phyloP scores from a whole-genome alignment of 2,888 invertebrate genomes.

The Drosophila meridionalis region DNA sequence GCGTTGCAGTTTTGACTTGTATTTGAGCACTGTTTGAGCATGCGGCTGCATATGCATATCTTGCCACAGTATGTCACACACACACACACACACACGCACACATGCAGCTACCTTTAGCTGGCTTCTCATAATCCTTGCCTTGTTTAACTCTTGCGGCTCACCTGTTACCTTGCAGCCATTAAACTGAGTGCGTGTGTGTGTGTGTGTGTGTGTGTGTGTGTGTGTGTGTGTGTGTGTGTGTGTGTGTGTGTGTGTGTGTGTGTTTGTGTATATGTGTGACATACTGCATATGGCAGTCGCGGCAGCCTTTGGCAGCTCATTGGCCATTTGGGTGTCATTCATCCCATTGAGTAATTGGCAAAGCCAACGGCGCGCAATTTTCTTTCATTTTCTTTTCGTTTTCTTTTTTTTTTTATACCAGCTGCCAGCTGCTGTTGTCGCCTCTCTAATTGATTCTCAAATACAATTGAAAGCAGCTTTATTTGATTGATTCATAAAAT shows the following conservation, averaged over 20 bases:
- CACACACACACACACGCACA: slow-evolving; percentile 1
- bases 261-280: not conserved
- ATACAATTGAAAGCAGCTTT: not conserved
- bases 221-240: not conserved
- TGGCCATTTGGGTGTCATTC: slow-evolving; percentile 23
- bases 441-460: slow-evolving; percentile 13
- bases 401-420: not conserved
- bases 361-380: slow-evolving; percentile 1
- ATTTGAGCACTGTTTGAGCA: slow-evolving; percentile 1
- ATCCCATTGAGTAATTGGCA: slow-evolving; percentile 48
- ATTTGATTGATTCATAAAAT: not conserved
- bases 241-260: not conserved
- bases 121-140: slow-evolving; percentile 11
- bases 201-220: not conserved
- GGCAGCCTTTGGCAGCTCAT: slow-evolving; percentile 8
- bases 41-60: slow-evolving; percentile 9
- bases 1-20: slow-evolving; percentile 1
- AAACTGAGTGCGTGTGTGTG: not conserved
- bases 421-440: slow-evolving; percentile 7
- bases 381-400: slow-evolving; percentile 3
- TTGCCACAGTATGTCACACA: not conserved
- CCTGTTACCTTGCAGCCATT: slow-evolving; percentile 16
- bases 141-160: slow-evolving; percentile 16
- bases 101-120: not conserved
- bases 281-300: slow-evolving; percentile 9